These are phyloP conservation scores for Micoletzkya japonica DNA, from an alignment of 2,888 invertebrate species.

Conservation along the genomic window DNA sequence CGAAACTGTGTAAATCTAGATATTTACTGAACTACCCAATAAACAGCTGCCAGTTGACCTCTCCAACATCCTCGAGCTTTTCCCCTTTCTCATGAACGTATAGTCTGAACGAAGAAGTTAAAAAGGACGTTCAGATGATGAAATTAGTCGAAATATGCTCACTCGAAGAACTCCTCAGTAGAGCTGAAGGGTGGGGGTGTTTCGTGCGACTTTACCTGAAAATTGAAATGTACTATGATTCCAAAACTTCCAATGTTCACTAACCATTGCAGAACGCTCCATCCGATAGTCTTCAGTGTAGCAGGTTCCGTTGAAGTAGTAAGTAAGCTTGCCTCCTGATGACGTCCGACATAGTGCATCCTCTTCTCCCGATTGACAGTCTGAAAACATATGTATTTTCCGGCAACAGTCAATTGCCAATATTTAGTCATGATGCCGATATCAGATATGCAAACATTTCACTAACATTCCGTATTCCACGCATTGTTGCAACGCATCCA, in stretches of 20 bases:
- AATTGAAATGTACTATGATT: background rate
- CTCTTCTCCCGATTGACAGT: slow-evolving; percentile 18
- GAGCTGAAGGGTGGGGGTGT: slow-evolving; percentile 19
- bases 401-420: background rate
- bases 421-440: background rate
- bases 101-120: slow-evolving; percentile 2
- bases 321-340: slow-evolving; percentile 3
- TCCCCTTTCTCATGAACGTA: slow-evolving; percentile 25
- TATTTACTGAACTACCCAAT: slow-evolving; percentile 5
- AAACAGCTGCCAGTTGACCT: slow-evolving; percentile 19
- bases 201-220: background rate
- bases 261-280: background rate
- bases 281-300: background rate
- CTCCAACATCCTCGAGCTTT: background rate
- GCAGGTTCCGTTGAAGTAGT: slow-evolving; percentile 26
- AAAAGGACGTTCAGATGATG: background rate
- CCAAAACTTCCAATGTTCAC: background rate
- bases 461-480: slow-evolving; percentile 23
- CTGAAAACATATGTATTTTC: background rate
- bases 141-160: background rate
- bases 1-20: background rate
- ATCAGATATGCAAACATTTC: background rate
- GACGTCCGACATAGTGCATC: background rate
- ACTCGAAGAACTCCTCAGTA: slow-evolving; percentile 30
- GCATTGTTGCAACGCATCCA: slow-evolving; percentile 23